Evolutionary conservation across 2,113 vertebrate genomes (phyloP), one percentile per base, ranked within the genome.

Genomic region (Anolis carolinensis): DNA sequence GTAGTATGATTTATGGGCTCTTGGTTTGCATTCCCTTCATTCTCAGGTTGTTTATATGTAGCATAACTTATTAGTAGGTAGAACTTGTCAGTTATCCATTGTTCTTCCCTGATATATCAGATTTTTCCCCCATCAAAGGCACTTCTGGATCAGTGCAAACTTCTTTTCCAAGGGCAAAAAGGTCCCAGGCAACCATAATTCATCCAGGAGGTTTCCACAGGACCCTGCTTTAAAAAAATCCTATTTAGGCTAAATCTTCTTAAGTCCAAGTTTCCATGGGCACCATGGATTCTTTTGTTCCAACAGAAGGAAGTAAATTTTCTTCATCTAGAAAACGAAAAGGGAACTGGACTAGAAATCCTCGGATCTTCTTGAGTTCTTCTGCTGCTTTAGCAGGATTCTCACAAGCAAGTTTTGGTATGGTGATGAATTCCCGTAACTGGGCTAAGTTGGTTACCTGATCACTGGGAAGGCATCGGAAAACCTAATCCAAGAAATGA

Each of bases 221-320:
- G 86, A 13, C 44, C 74, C 87, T 82, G 79, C 72, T 81, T 72
- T 39, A 50, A 76, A 55, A 71, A 50, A 70, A 82, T 34, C 34
- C 79, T 25, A 72, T 0, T 0, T 9, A 78, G n/a, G 30, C 32
- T 25, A 21, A 23, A 27, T 81, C 52, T 65, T 73, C 93, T 97
- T 97, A 99, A 90, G 98, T 99, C 98, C 99, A 99, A 76, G 98
- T 97, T 91, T 99, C 99, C 96, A 97, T 98, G 88, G 99, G 99
- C 72, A 99, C 97, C 90, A 99, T 99, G 89, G 97, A 96, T 95
- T 99, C 99, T 93, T 98, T 99, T 82, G 98, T 98, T 88, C 98
- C 98, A 0, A 99, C 97, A 0, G 98, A 97, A 30, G 99, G 99
- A 13, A 99, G 97, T 21, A 99, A 96, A 94, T 96, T 97, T 92